Percentiles rank a stretch among this genome's conserved stretches.
phyloP scores from a whole-genome alignment of 2,113 vertebrate species.

The Lanius ludovicianus region DNA sequence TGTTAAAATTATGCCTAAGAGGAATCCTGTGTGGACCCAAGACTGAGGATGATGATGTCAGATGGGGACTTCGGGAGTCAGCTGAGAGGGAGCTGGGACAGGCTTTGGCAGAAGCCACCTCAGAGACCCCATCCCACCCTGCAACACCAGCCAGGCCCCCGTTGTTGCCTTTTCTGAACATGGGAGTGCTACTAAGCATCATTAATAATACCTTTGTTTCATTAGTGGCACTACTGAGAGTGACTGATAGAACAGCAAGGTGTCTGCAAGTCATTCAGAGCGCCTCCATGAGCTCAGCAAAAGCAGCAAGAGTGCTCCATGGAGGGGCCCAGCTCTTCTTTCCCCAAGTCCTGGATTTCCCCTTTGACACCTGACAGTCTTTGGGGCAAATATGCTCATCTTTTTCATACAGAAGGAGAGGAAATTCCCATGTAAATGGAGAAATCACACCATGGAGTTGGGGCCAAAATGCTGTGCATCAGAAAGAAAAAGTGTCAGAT shows the following conservation, averaged over 20 bases:
- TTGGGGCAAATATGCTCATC: fast-evolving
- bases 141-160: not conserved
- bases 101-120: not conserved
- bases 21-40: fast-evolving
- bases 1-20: not conserved
- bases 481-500: not conserved
- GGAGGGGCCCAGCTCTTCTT: fast-evolving
- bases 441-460: not conserved
- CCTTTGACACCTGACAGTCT: not conserved
- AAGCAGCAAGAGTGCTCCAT: fast-evolving
- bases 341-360: fast-evolving
- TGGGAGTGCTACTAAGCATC: not conserved
- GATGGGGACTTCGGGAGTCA: fast-evolving
- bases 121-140: fast-evolving
- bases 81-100: fast-evolving
- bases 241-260: not conserved
- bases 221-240: not conserved
- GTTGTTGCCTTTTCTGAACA: fast-evolving
- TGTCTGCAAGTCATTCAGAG: not conserved
- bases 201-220: not conserved
- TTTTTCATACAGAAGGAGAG: not conserved
- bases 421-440: fast-evolving
- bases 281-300: not conserved
- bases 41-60: not conserved
- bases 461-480: not conserved